Percentiles rank a stretch among this genome's conserved stretches.
phyloP scores from a whole-genome alignment of 2,888 invertebrate species.

The Calephelis perditalis region DNA sequence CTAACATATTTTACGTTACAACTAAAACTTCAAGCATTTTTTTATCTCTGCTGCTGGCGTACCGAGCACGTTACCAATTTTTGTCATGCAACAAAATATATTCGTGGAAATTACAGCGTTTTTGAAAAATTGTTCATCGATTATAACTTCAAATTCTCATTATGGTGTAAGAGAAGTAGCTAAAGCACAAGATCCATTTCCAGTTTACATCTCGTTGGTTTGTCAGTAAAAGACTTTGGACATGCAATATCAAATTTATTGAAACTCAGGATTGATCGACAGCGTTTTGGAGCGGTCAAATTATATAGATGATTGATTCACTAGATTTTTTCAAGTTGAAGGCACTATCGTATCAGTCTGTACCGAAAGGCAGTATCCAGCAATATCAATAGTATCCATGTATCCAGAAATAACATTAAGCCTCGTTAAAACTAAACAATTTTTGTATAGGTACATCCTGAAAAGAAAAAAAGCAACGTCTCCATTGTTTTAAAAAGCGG shows the following conservation, averaged over 20 bases:
- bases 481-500: conserved; percentile 73
- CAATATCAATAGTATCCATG: too few species aligned
- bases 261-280: not conserved
- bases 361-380: not conserved
- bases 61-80: not conserved
- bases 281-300: not conserved
- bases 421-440: conserved; percentile 5
- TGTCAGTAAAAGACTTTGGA: not conserved
- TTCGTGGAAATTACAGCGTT: not conserved
- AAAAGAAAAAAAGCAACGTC: conserved; percentile 48
- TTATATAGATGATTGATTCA: not conserved
- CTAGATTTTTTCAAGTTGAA: not conserved
- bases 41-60: conserved; percentile 1
- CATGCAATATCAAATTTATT: not conserved
- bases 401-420: too few species aligned
- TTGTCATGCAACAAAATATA: not conserved
- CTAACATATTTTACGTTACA: too few species aligned
- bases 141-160: too few species aligned
- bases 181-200: too few species aligned
- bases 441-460: conserved; percentile 1
- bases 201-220: too few species aligned
- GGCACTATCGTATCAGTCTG: not conserved
- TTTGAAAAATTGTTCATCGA: not conserved
- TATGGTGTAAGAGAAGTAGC: too few species aligned
- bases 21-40: not conserved